Evolutionary conservation across 2,113 vertebrate species (phyloP).

Genomic region (Prinia subflava): DNA sequence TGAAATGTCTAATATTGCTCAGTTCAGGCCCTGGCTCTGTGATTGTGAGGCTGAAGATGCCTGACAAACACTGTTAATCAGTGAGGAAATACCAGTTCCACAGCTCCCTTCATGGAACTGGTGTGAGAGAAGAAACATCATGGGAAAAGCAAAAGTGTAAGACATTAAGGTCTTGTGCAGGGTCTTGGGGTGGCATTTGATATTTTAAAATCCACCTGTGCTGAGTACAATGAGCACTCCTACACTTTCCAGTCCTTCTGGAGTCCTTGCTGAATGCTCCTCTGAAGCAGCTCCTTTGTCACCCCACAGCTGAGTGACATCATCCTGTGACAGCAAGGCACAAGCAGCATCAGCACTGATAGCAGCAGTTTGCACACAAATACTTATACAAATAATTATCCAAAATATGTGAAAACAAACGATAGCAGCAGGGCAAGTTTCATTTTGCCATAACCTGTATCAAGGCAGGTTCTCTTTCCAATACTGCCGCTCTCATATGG

Average conservation of each 20-base stretch:
- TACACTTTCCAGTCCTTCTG: not conserved
- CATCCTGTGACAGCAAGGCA: not conserved
- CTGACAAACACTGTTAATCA: not conserved
- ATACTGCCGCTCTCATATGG: accelerated
- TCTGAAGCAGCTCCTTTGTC: not conserved
- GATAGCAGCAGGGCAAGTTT: not conserved
- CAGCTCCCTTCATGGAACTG: not conserved
- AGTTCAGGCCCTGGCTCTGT: not conserved
- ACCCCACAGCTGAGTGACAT: not conserved
- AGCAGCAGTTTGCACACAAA: not conserved
- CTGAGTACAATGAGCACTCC: not conserved
- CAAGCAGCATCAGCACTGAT: not conserved
- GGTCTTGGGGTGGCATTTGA: not conserved
- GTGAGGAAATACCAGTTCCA: not conserved
- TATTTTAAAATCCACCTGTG: not conserved
- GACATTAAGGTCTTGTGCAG: not conserved
- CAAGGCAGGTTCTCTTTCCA: not conserved
- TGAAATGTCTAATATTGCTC: accelerated
- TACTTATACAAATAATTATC: not conserved
- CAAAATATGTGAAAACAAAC: not conserved
- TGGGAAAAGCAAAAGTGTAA: not conserved
- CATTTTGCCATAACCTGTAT: not conserved
- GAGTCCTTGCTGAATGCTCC: not conserved
- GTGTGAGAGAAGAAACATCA: not conserved
- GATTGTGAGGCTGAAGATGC: not conserved